Evolutionary conservation across 2,113 vertebrate species (phyloP), one percentile per base, ranked within the genome.

Genomic region (Bubalus kerabau): DNA sequence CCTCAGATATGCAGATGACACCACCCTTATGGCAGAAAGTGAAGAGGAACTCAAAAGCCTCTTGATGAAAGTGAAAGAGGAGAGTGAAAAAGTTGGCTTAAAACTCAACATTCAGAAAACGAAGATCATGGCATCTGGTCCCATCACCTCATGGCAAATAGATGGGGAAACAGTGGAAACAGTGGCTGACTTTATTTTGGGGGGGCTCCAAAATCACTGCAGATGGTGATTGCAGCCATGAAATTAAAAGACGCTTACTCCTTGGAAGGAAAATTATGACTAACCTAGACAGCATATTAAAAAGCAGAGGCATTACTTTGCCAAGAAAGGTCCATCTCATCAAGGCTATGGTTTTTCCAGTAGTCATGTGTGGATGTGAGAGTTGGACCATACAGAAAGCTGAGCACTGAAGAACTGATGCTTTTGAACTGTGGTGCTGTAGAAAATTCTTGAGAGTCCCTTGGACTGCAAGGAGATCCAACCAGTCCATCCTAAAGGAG

Each of bases 181-280:
- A n/a, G 30, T n/a, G 15, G 4, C 62, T 19, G 7, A 64, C 15
- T 64, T n/a, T n/a, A 64, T 19, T 4, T 64, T 32, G 4, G 0
- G 0, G 62, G 62, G 32, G 62, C 32, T 9, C 32, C 16, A n/a
- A 64, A n/a, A n/a, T n/a, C 62, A 64, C 62, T n/a, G 62, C 32
- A 64, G 32, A 64, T n/a, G 32, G 16, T n/a, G 32, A 67, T 0
- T 67, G 3, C 32, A 67, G 62, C 16, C 32, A 67, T 67, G 16
- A 67, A 19, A 67, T n/a, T n/a, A 67, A 67, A 67, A 67, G 62
- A 67, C 2, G 8, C 32, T 19, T 67, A 67, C 32, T 67, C 32
- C 32, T 67, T n/a, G 32, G 62, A n/a, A n/a, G 62, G 16, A n/a
- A 67, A 67, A 32, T n/a, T n/a, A 67, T 67, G 7, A 19, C 62